Evolutionary conservation across 2,888 invertebrate species (phyloP), one percentile per base, ranked within the genome.

Genomic region (Strigamia crassipes): DNA sequence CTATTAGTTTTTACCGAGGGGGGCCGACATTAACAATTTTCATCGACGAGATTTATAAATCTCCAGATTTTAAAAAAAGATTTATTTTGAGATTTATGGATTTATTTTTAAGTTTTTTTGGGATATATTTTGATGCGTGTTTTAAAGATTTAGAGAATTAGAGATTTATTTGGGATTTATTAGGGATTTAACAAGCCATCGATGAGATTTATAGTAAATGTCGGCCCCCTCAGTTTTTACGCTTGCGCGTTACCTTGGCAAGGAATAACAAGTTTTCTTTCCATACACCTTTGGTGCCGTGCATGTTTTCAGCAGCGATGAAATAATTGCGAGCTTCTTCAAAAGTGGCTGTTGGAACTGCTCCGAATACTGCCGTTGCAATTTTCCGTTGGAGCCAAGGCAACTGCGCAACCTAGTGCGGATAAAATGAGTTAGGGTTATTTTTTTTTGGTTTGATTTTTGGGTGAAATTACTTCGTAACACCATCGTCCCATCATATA

Each of bases 401-500:
- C 84, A 92, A 87, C 85, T 88, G 88, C 78, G 92, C 90, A 15
- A 91, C 90, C 90, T 90, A 80, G 0, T 18, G 38, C 27, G 1
- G 27, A 27, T 27, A 27, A 27, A 27, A 3, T 27, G 27, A 27
- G 27, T 27, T 27, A n/a, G n/a, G n/a, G 27, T 34, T 34, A 42
- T 38, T 46, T 61, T 9, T 61, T 61, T 15, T 56, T 34, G 80
- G 15, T 42, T 13, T 8, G 1, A 61, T 18, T 61, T 61, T 21
- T 12, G 10, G 10, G 23, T 12, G 31, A 34, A 85, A 86, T 85
- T 85, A 93, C 90, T 88, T 92, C 92, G 86, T 88, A 92, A 86
- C 91, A 90, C 88, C 93, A 93, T 85, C 93, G 89, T 12, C 93
- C 94, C 79, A 92, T 87, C 85, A 94, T 89, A 87, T 93, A 91